Conservation (phyloP, 53 echinoderm and acorn worm species). For the Mesocentrotus franciscanus region DNA sequence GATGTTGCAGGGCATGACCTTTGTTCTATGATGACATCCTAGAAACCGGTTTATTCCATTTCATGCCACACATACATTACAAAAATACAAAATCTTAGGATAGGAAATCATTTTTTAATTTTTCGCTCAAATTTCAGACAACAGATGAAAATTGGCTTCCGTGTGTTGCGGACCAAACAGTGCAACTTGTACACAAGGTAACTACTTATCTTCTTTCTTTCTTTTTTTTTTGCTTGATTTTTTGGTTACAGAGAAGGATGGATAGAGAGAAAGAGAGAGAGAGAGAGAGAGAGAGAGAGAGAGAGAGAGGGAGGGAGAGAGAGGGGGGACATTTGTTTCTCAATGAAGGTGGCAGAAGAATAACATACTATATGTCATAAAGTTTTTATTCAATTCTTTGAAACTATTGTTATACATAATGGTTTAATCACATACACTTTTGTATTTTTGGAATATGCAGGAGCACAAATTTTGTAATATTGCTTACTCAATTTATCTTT, state of each 20-base stretch:
- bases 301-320: too few relatives aligned
- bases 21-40: too few relatives aligned
- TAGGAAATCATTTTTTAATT: background rate
- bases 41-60: background rate
- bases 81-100: background rate
- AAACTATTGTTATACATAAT: background rate
- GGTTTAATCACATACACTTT: background rate
- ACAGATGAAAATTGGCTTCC: conserved; percentile 90
- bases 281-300: background rate
- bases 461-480: background rate
- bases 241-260: background rate
- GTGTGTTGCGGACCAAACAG: conserved; percentile 89
- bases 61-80: background rate
- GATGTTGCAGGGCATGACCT: too few relatives aligned
- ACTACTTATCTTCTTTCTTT: background rate
- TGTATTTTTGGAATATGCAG: background rate
- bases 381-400: background rate
- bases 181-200: conserved; percentile 95
- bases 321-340: too few relatives aligned
- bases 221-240: background rate
- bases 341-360: too few relatives aligned
- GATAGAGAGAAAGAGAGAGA: background rate
- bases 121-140: conserved; percentile 71
- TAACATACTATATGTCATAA: background rate
- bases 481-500: background rate